Evolutionary conservation across 2,888 invertebrate genomes (phyloP), one percentile per base, ranked within the genome.

Genomic region (Theodoxus fluviatilis): DNA sequence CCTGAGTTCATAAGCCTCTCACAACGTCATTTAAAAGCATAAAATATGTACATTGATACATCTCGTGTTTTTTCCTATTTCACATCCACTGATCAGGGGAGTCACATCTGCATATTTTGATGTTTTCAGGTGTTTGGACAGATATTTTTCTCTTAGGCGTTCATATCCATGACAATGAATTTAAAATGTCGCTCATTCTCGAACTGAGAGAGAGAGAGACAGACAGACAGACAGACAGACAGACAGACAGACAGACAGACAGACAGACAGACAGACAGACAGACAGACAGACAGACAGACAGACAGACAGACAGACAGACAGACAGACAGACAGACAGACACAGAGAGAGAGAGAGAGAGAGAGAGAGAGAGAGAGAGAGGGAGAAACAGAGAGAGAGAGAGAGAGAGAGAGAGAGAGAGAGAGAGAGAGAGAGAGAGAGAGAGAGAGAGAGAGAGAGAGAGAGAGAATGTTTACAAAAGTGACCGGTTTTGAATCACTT

Each of bases 191-290:
- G 15, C 61, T 61, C 22, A 70, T 66, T n/a, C 61, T 35, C 1
- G 69, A 69, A n/a, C 40, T 43, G 40, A 67, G 67, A 67, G 67
- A 67, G 67, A 67, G 67, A 67, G 67, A 67, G 67, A 67, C 52
- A 67, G 67, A 67, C 52, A 67, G 67, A 67, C 52, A 67, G 67
- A 67, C 52, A 67, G 55, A 52, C 52, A 52, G 67, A 49, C 33
- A 52, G 55, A 52, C 33, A 52, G 67, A 67, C 52, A 67, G 67
- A 67, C 52, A 67, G 55, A 52, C 52, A 67, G 67, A 67, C 52
- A 52, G 67, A 67, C 52, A 67, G 55, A 52, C 52, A 67, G 67
- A 67, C 52, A 67, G 67, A 52, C 52, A 52, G 52, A 49, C 31
- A 67, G 67, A 57, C 15, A 57, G 57, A 57, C 28, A 25, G 25